Percentiles rank a stretch among this genome's conserved stretches.
phyloP scores from a whole-genome alignment of 2,888 invertebrate species.

The Chirona hameri region DNA sequence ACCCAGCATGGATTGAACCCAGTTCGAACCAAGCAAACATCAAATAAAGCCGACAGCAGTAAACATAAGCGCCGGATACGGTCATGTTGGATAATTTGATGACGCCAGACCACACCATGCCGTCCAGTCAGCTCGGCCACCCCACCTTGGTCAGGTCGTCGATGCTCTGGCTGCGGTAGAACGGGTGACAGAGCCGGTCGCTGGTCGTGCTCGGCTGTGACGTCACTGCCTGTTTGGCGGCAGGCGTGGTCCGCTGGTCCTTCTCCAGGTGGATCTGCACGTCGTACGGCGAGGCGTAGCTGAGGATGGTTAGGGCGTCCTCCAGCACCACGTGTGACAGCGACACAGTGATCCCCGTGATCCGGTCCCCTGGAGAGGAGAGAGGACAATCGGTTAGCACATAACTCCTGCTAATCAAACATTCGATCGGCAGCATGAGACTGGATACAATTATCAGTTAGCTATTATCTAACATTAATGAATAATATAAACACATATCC shows the following conservation, averaged over 20 bases:
- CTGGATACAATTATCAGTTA: too few relatives aligned
- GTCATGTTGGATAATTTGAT: too few relatives aligned
- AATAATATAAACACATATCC: too few relatives aligned
- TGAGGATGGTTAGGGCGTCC: slow-evolving; percentile 82
- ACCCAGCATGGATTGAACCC: too few relatives aligned
- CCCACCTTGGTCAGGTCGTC: slow-evolving; percentile 68
- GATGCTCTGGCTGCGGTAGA: slow-evolving; percentile 72
- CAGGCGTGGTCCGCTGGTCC: slow-evolving; percentile 43
- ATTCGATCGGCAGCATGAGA: too few relatives aligned
- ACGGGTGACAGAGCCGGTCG: slow-evolving; percentile 63
- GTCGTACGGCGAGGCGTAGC: slow-evolving; percentile 87
- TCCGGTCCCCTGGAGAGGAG: slow-evolving; percentile 69
- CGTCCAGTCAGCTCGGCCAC: not conserved
- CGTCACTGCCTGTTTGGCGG: slow-evolving; percentile 41
- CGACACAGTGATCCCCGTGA: slow-evolving; percentile 78
- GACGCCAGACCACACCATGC: too few relatives aligned
- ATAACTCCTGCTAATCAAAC: too few relatives aligned
- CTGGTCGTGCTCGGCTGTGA: slow-evolving; percentile 39
- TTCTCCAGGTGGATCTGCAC: slow-evolving; percentile 72
- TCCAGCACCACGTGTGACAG: slow-evolving; percentile 85
- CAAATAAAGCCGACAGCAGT: too few relatives aligned
- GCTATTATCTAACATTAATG: too few relatives aligned
- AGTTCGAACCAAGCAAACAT: too few relatives aligned
- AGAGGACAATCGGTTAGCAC: too few relatives aligned
- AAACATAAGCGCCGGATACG: too few relatives aligned